A percentile compares a stretch with the other conserved stretches of the same genome.
These are phyloP conservation scores for Lithophane ornitopus DNA, from an alignment of 2,888 invertebrate species.

Conservation along the genomic window DNA sequence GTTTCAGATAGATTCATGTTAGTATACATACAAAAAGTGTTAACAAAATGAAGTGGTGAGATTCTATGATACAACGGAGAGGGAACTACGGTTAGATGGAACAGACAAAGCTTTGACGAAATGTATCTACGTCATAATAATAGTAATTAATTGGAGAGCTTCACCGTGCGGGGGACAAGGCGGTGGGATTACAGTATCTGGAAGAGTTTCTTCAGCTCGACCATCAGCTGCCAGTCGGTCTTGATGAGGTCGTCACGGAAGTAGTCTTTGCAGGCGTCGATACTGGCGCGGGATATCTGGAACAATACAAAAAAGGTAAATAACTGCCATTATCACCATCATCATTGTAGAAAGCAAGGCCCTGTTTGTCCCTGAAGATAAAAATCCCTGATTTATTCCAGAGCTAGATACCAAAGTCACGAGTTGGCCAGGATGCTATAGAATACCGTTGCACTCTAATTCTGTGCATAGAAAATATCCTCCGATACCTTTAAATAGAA, in stretches of 20 bases:
- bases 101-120: constrained; percentile 77
- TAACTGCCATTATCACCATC: neutral
- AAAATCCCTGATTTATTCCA: neutral
- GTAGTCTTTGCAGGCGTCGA: constrained; percentile 99
- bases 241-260: constrained; percentile 99
- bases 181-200: constrained; percentile 94
- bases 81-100: constrained; percentile 80
- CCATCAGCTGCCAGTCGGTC: constrained; percentile 99
- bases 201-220: constrained; percentile 99
- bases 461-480: neutral
- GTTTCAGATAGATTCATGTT: constrained; percentile 48
- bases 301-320: constrained; percentile 71
- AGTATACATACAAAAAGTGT: constrained; percentile 54
- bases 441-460: neutral
- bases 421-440: neutral
- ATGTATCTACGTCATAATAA: constrained; percentile 62
- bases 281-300: constrained; percentile 99
- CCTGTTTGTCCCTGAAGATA: neutral
- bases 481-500: neutral
- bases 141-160: constrained; percentile 74
- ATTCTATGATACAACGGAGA: constrained; percentile 70
- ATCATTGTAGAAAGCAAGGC: constrained; percentile 1
- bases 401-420: neutral
- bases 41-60: constrained; percentile 68
- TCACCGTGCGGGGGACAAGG: constrained; percentile 62